Evolutionary conservation across 2,113 vertebrate species (phyloP).

Genomic region (Nicator chloris): DNA sequence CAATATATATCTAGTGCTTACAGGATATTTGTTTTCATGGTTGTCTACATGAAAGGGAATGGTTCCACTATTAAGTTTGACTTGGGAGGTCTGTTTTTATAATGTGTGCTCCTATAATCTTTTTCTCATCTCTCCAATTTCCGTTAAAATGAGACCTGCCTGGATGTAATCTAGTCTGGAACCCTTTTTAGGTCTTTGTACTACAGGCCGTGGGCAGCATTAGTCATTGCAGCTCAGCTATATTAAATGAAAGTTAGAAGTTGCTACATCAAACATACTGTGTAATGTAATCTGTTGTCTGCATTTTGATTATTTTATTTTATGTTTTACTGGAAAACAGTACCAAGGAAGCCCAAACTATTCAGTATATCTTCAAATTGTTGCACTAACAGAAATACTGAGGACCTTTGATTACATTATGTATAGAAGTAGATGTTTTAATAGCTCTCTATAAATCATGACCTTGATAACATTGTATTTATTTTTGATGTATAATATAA

Average conservation of each 20-base stretch:
- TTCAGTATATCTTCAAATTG: neutral
- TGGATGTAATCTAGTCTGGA: constrained; percentile 83
- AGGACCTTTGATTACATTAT: neutral
- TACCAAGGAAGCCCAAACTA: neutral
- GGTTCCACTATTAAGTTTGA: constrained; percentile 74
- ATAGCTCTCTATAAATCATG: constrained; percentile 3
- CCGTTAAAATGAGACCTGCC: constrained; percentile 81
- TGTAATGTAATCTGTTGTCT: constrained; percentile 31
- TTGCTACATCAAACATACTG: constrained; percentile 34
- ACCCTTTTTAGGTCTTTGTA: constrained; percentile 62
- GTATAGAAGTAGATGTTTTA: neutral
- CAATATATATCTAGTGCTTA: constrained; percentile 75
- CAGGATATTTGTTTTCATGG: constrained; percentile 98
- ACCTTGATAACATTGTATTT: neutral
- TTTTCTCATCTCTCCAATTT: constrained; percentile 88
- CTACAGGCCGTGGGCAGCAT: constrained; percentile 30
- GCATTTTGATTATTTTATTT: constrained; percentile 54
- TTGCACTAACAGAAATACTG: neutral
- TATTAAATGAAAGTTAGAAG: constrained; percentile 67
- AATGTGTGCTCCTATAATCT: constrained; percentile 74
- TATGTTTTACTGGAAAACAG: constrained; percentile 40
- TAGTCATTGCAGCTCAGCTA: constrained; percentile 51
- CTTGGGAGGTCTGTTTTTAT: constrained; percentile 74
- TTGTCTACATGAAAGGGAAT: constrained; percentile 80
- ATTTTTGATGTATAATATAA: neutral